Evolutionary conservation across 2,888 invertebrate genomes (phyloP), one percentile per base, ranked within the genome.

Genomic region (Kuschelorhynchus macadamiae): DNA sequence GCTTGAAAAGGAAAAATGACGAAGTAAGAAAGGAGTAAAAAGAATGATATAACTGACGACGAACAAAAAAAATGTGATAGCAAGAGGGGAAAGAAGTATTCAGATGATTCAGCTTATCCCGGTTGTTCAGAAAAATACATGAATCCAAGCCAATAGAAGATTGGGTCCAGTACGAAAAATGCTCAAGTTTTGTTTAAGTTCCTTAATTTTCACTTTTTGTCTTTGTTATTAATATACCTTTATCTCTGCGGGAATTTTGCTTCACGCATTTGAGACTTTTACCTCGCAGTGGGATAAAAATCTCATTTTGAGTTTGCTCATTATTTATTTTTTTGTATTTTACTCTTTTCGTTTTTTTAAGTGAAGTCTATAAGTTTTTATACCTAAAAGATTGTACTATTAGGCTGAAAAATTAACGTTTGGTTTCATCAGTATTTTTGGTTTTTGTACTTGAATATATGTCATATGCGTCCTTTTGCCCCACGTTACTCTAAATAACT

Each of bases 91-190:
- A 21, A 14, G 17, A 41, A 55, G 5, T 25, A 33, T 49, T 11
- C 30, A 7, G 14, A 25, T 21, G n/a, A 14, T 7, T 14, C 12
- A 33, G 12, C n/a, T 8, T 59, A 33, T 30, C 25, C 33, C 9
- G 46, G n/a, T 30, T 59, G 59, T 16, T n/a, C 8, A 4, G 59
- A 47, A 14, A 8, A n/a, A 30, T 59, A 59, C 17, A 20, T 2
- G 2, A 47, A 59, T 16, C 59, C 59, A n/a, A n/a, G 30, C 59
- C 30, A 42, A 8, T 20, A 16, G 56, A 56, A 42, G 39, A 39
- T 16, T 42, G 56, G 56, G 17, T 56, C 7, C 41, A 56, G 30
- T 59, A 47, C 25, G 33, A 32, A 14, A 41, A 39, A 4, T 55
- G 55, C 12, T 25, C 25, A 25, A 25, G 7, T 25, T 25, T 25